Percentiles rank a stretch among this genome's conserved stretches.
Evolutionary conservation across 2,113 vertebrate genomes (phyloP).

Genomic region (Cyanoderma ruficeps): DNA sequence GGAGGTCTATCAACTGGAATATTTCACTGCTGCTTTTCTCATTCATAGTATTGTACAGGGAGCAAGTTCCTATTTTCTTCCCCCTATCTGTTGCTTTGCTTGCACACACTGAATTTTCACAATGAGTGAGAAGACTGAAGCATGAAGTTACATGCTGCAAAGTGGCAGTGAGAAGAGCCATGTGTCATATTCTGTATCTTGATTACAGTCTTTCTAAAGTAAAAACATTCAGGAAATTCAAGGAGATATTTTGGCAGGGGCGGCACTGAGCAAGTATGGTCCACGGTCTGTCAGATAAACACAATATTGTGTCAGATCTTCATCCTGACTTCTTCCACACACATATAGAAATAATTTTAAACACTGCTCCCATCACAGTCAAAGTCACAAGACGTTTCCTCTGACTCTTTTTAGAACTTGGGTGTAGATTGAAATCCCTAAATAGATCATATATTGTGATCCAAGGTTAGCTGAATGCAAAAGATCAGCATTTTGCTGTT

Average conservation of each 20-base stretch:
- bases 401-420: neutral
- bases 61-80: neutral
- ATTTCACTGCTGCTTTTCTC: neutral
- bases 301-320: neutral
- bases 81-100: neutral
- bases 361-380: neutral
- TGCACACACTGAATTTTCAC: neutral
- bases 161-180: neutral
- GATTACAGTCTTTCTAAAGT: neutral
- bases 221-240: neutral
- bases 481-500: neutral
- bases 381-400: neutral
- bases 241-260: neutral
- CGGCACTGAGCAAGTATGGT: neutral
- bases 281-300: neutral
- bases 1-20: neutral
- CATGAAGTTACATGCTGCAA: neutral
- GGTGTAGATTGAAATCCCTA: neutral
- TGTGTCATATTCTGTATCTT: neutral
- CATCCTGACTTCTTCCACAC: neutral
- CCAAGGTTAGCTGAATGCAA: neutral
- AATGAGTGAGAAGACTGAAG: neutral
- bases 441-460: neutral
- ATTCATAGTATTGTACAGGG: neutral
- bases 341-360: neutral